Evolutionary conservation across 2,888 invertebrate genomes (phyloP), one percentile per base, ranked within the genome.

Genomic region (Mantis religiosa): DNA sequence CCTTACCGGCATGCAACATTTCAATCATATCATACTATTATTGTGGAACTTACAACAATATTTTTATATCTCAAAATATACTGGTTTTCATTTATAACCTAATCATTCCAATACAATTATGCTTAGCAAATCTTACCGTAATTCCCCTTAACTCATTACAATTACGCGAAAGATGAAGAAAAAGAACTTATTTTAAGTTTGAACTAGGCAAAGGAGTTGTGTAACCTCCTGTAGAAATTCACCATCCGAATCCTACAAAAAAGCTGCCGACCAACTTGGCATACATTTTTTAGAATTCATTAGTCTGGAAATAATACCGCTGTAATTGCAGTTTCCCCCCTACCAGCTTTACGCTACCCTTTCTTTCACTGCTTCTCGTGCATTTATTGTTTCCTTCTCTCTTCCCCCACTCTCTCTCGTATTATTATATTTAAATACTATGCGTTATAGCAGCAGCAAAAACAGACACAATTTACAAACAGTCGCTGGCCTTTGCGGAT

Each of bases 301-400:
- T 89, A 89, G 88, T 30, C 85, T 81, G 88, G 89, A 89, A 89
- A 89, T 89, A 89, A 89, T 88, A 89, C 89, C 85, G 47, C 88
- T 54, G 82, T 89, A 89, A 89, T 89, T 88, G 89, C 88, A 85
- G 71, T 41, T 54, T 87, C 82, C 81, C 54, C n/a, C 88, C 25
- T 54, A 41, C 41, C 41, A 41, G 41, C 41, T 71, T 71, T 71
- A 71, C 15, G 54, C 25, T 71, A 25, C 54, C 54, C 54, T 71
- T 71, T 71, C 54, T 71, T 71, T 71, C 54, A 71, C 54, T 15
- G 54, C 54, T 71, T 71, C 54, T 71, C 54, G 20, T 20, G 54
- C 54, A 71, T 71, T 71, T 71, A 25, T 71, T 71, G 54, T 71
- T 71, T 71, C 54, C 54, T 20, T 20, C 54, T 71, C 54, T 71